Conservation (phyloP, 2,888 invertebrate genomes). For the Drosophila melanocephala region DNA sequence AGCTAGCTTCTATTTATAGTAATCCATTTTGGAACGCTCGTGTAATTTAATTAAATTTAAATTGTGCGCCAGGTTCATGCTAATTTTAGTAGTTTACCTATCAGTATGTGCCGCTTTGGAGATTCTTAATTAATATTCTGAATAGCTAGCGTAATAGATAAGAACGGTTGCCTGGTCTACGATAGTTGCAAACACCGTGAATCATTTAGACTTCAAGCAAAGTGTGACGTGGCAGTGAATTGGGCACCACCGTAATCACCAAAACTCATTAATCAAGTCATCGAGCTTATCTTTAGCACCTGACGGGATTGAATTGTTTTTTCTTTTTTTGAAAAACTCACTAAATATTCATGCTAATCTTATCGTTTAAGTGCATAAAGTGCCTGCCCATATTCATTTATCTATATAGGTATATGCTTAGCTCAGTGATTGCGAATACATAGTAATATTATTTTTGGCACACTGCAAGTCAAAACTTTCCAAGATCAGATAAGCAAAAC, state of each 20-base stretch:
- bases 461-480: slow-evolving; percentile 59
- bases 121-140: slow-evolving; percentile 52
- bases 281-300: slow-evolving; percentile 9
- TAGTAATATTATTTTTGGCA: slow-evolving; percentile 35
- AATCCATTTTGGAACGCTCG: neutral
- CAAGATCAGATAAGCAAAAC: slow-evolving; percentile 49
- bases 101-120: slow-evolving; percentile 6
- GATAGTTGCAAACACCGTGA: slow-evolving; percentile 27
- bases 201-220: slow-evolving; percentile 25
- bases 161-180: slow-evolving; percentile 6
- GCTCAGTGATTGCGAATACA: slow-evolving; percentile 30
- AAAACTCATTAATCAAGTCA: slow-evolving; percentile 36
- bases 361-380: slow-evolving; percentile 57
- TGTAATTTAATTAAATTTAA: slow-evolving; percentile 56
- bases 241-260: neutral
- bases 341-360: slow-evolving; percentile 57
- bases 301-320: slow-evolving; percentile 31
- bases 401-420: slow-evolving; percentile 23
- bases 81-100: slow-evolving; percentile 9
- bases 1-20: slow-evolving; percentile 44
- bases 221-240: slow-evolving; percentile 24
- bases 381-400: slow-evolving; percentile 42
- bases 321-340: slow-evolving; percentile 28
- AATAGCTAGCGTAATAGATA: slow-evolving; percentile 42
- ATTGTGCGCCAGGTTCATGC: slow-evolving; percentile 19